phyloP scores from a whole-genome alignment of 2,888 invertebrate genomes.

The Empis livida region DNA sequence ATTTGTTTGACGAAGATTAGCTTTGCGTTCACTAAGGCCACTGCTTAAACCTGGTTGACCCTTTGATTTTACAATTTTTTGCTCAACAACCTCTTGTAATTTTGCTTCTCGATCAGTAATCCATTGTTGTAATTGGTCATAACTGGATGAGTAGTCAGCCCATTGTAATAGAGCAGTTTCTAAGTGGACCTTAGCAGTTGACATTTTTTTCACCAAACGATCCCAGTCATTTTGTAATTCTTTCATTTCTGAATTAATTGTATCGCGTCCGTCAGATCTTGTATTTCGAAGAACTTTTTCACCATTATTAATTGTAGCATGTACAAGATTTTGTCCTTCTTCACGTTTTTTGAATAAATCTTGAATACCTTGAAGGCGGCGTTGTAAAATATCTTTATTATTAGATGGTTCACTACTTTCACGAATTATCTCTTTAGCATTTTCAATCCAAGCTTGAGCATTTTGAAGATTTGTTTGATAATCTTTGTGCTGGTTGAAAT shows the following conservation, averaged over 20 bases:
- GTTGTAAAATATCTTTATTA: conserved; percentile 70
- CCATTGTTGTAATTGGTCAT: conserved; percentile 87
- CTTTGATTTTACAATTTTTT: conserved; percentile 65
- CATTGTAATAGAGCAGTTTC: conserved; percentile 87
- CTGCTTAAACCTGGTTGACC: conserved; percentile 67
- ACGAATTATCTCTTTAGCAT: conserved; percentile 69
- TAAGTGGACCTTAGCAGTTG: conserved; percentile 78
- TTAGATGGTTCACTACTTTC: conserved; percentile 67
- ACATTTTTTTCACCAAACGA: conserved; percentile 77
- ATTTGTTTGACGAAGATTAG: conserved; percentile 78
- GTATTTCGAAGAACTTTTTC: conserved; percentile 82
- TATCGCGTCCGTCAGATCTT: conserved; percentile 76
- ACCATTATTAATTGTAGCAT: conserved; percentile 76
- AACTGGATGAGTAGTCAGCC: conserved; percentile 92
- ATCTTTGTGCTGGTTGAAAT: conserved; percentile 70
- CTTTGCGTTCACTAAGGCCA: conserved; percentile 72
- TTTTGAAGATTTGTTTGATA: conserved; percentile 64
- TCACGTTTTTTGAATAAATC: conserved; percentile 69
- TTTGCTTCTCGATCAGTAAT: conserved; percentile 87
- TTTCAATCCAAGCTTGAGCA: conserved; percentile 74
- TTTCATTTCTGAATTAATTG: conserved; percentile 73
- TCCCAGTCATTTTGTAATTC: conserved; percentile 90
- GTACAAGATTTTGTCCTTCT: conserved; percentile 75
- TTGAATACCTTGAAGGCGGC: conserved; percentile 65
- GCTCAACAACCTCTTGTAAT: conserved; percentile 77